These are phyloP conservation scores for Baryphthengus martii DNA, from an alignment of 2,113 vertebrate genomes.

Conservation along the genomic window DNA sequence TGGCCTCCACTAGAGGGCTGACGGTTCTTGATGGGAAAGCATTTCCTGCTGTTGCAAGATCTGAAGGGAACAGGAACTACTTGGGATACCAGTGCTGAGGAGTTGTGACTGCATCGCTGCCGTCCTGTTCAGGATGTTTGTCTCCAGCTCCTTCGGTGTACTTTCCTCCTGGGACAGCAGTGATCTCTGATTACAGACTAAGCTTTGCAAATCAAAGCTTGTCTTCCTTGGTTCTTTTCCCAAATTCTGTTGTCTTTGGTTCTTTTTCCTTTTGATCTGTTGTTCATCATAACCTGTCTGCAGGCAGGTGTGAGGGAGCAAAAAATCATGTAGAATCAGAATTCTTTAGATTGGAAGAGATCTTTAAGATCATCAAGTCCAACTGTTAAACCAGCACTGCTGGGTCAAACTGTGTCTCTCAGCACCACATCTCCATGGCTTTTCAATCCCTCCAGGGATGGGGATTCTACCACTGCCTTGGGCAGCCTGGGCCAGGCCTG, in stretches of 20 bases:
- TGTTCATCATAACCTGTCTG: background rate
- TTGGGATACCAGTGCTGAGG: background rate
- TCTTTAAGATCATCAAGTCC: background rate
- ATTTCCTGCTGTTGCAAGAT: background rate
- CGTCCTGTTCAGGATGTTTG: background rate
- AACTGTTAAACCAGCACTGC: background rate
- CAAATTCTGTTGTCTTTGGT: too few species aligned
- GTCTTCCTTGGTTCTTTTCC: background rate
- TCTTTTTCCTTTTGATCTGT: background rate
- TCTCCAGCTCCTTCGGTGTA: background rate
- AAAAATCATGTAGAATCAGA: background rate
- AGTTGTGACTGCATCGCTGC: background rate
- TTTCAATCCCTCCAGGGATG: too few species aligned
- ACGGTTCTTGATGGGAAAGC: background rate
- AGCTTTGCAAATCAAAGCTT: background rate
- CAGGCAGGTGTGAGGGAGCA: background rate
- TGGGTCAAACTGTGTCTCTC: background rate
- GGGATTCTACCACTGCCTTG: background rate
- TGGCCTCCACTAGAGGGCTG: background rate
- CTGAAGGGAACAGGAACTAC: background rate
- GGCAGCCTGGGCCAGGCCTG: background rate
- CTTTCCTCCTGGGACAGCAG: background rate
- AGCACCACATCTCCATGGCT: background rate
- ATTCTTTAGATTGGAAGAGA: background rate
- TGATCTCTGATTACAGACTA: fast-evolving